Evolutionary conservation across 2,888 invertebrate genomes (phyloP), one percentile per base, ranked within the genome.

Genomic region (Hydraecia micacea): DNA sequence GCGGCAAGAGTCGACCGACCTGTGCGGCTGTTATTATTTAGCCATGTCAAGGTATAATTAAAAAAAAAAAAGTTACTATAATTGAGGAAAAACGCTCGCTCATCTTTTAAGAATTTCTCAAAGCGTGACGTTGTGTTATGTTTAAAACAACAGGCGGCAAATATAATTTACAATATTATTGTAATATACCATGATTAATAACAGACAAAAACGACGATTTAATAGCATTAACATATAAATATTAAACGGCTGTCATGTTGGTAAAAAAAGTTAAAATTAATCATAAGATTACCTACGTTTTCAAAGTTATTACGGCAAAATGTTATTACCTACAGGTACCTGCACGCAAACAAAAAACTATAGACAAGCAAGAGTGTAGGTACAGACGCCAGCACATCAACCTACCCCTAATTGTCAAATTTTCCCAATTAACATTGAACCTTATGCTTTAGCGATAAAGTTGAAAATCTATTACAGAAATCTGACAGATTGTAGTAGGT

Each of bases 251-350:
- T 81, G 74, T 65, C 55, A 13, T n/a, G 8, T n/a, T 1, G 5
- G 11, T 55, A 55, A 63, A 55, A 73, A 73, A 39, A 28, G 0
- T 3, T 18, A 0, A 55, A 32, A 74, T 79, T 21, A 74, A 81
- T 79, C 39, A 58, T n/a, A 15, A 21, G 32, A 74, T 81, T 81
- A 42, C 6, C 0, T 42, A 52, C 18, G 36, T 52, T 36, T 63
- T 28, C 2, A 28, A 73, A 55, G 25, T 63, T 72, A 46, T 63
- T 46, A 63, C 25, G 1, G 8, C n/a, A 42, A 42, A 62, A 62
- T 42, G 32, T 79, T 79, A n/a, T n/a, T 32, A n/a, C n/a, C n/a
- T n/a, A 25, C 25, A 5, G 1, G 18, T 32, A 52, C 15, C n/a
- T 21, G 7, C 32, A 32, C 32, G 32, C 2, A 42, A 11, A 5